Base-by-base conservation (phyloP, 2,113 vertebrate species). In the Chamaea fasciata region DNA sequence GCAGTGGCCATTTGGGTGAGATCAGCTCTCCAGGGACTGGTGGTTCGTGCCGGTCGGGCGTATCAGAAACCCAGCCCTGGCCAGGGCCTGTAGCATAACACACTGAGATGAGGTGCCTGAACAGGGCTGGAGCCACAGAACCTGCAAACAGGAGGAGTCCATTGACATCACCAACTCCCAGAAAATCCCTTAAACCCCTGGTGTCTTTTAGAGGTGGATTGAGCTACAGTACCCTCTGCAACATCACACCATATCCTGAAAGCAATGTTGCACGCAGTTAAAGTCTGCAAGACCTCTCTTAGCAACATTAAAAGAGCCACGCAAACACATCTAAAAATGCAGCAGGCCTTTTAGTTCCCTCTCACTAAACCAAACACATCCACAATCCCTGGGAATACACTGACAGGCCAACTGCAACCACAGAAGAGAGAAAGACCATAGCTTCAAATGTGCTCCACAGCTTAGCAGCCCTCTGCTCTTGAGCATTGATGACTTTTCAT, bases 11-110 rank as follows among this genome's bases (percentile, higher is more conserved):
- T 37, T 18, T 1, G 6, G 87, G 50, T 77, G 76, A 39, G 70
- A 57, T 4, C 2, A 13, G 65, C 13, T 67, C 65, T 56, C 83
- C 2, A 2, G 44, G 70, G 71, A 42, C 2, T 0, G 18, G 27
- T 5, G 5, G 55, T 18, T 27, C 0, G 0, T 35, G 59, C 42
- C 0, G 1, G 42, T 23, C 0, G 0, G 28, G 68, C 0, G 0
- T 41, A 21, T 13, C 3, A 2, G 26, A 89, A 91, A 69, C 13
- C 23, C 49, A 67, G 52, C 50, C 59, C 73, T 3, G 10, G 53
- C 37, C 62, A 39, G 53, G 0, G 8, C 53, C 41, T 7, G 46
- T 3, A 4, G 73, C 50, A 17, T 1, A n/a, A 27, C 37, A 8
- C 41, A 39, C 37, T 0, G 2, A 23, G 60, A 10, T 6, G 26